Conservation (phyloP, 1,140 invertebrate genomes). For the Calliphora vicina region DNA sequence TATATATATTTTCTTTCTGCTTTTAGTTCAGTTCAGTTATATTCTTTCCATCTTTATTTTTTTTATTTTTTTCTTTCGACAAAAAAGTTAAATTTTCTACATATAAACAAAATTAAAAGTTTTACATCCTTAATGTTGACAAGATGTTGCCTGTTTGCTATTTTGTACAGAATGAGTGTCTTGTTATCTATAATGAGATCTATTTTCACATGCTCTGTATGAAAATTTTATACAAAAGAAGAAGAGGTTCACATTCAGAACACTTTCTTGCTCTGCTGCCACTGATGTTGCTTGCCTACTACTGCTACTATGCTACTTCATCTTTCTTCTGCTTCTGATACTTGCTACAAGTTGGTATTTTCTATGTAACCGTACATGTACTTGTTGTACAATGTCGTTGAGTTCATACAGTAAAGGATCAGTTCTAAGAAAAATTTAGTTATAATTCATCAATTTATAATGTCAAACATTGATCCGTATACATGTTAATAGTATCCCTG, state of each 20-base stretch:
- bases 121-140: slow-evolving; percentile 38
- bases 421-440: no score
- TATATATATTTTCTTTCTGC: neutral
- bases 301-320: neutral
- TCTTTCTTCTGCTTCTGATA: neutral
- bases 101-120: slow-evolving; percentile 42
- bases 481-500: no score
- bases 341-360: no score
- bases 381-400: neutral
- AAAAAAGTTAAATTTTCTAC: slow-evolving; percentile 6
- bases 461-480: no score
- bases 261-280: neutral
- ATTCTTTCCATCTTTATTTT: neutral
- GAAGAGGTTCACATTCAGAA: neutral
- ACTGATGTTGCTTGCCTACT: neutral
- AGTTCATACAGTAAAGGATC: neutral
- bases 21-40: neutral
- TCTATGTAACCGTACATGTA: neutral
- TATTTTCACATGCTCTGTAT: slow-evolving; percentile 32
- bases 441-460: no score
- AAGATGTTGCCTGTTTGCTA: slow-evolving; percentile 25
- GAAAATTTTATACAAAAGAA: slow-evolving; percentile 7
- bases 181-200: slow-evolving; percentile 44
- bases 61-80: neutral
- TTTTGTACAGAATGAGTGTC: slow-evolving; percentile 34